Evolutionary conservation across 1,140 invertebrate species (phyloP).

Genomic region (Eriocheir sinensis): DNA sequence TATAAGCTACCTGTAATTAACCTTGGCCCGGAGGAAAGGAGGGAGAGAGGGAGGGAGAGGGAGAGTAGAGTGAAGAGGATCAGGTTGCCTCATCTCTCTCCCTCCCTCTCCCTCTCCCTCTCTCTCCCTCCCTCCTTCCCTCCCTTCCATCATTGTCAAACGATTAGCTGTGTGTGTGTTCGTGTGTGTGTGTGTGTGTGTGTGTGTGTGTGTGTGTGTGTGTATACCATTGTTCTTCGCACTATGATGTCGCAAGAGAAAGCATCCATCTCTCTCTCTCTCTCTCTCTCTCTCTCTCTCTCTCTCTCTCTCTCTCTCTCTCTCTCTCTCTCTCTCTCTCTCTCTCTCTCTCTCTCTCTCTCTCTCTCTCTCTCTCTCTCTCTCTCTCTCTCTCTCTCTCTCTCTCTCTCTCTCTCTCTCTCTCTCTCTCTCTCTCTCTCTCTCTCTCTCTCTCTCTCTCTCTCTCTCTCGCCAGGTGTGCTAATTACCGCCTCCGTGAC

Average conservation of each 20-base stretch:
- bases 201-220: conserved; percentile 13
- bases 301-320: neutral
- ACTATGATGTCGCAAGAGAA: neutral
- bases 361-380: neutral
- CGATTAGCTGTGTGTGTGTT: neutral
- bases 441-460: neutral
- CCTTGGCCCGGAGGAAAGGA: too few relatives aligned
- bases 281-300: neutral
- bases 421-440: neutral
- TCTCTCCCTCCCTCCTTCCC: too few relatives aligned
- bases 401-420: neutral
- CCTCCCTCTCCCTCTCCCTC: too few relatives aligned
- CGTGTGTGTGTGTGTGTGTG: neutral
- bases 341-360: neutral
- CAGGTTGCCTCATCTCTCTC: too few relatives aligned
- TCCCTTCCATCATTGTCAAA: neutral
- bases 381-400: neutral
- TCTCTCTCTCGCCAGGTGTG: neutral
- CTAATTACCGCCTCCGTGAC: too few relatives aligned
- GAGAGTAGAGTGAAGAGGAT: too few relatives aligned
- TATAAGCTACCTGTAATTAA: too few relatives aligned
- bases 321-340: neutral
- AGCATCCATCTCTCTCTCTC: neutral
- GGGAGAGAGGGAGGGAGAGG: too few relatives aligned
- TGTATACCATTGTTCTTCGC: neutral